These are phyloP conservation scores for Ceratoteleas bidentatus DNA, from an alignment of 1,140 invertebrate genomes.

Conservation along the genomic window DNA sequence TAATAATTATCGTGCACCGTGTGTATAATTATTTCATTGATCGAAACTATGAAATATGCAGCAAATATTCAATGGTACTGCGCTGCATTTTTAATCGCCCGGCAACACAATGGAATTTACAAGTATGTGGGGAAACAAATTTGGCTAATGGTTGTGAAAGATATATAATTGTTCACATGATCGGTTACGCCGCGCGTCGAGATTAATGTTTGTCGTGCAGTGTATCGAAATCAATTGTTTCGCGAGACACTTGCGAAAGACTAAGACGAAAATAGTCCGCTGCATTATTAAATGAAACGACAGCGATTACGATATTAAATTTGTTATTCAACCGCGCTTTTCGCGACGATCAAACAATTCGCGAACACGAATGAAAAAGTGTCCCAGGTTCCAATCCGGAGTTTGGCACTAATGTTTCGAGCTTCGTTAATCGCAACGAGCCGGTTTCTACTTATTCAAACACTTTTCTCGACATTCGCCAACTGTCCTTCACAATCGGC, in stretches of 20 bases:
- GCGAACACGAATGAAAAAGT: too few species aligned
- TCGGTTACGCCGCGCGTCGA: too few species aligned
- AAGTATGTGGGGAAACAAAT: background rate
- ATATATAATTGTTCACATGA: background rate
- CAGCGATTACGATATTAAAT: too few species aligned
- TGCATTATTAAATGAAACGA: too few species aligned
- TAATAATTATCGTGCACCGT: constrained; percentile 5
- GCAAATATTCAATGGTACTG: background rate
- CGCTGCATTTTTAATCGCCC: background rate
- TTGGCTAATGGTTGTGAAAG: background rate
- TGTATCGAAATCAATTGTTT: constrained; percentile 4
- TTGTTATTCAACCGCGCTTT: too few species aligned
- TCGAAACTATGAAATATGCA: constrained; percentile 2
- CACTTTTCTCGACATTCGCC: too few species aligned
- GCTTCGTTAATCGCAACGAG: too few species aligned
- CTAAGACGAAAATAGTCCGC: constrained; percentile 1
- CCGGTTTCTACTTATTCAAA: too few species aligned
- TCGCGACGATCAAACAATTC: too few species aligned
- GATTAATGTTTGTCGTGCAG: background rate
- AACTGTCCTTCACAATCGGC: too few species aligned
- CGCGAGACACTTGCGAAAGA: constrained; percentile 1
- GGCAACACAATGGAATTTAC: background rate
- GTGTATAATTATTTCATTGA: constrained; percentile 12
- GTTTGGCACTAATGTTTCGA: too few species aligned
- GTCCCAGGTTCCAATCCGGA: too few species aligned